phyloP scores from a whole-genome alignment of 2,888 invertebrate genomes.

The Orchesella flavescens region DNA sequence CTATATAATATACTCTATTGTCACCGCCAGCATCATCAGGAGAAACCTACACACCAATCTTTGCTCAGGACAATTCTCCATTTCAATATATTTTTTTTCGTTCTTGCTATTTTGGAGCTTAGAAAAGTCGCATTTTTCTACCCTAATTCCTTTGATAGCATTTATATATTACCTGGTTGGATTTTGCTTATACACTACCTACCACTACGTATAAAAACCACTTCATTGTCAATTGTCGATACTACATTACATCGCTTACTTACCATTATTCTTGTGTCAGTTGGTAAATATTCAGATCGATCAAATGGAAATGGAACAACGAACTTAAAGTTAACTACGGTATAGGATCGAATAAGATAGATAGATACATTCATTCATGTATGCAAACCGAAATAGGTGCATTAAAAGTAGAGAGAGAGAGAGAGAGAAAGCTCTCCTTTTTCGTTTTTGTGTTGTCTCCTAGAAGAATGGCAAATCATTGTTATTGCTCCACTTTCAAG shows the following conservation, averaged over 20 bases:
- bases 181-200: too few relatives aligned
- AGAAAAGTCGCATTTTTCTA: slow-evolving; percentile 22
- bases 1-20: neutral
- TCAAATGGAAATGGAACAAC: slow-evolving; percentile 24
- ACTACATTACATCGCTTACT: slow-evolving; percentile 2
- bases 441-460: neutral
- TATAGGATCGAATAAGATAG: neutral
- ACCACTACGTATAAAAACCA: neutral
- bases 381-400: neutral
- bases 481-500: too few relatives aligned
- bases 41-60: neutral
- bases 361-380: too few relatives aligned
- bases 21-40: neutral
- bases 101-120: neutral
- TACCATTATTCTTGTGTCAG: slow-evolving; percentile 17
- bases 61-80: neutral
- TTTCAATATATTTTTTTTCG: neutral
- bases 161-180: neutral
- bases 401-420: neutral
- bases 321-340: slow-evolving; percentile 22
- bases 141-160: slow-evolving; percentile 21
- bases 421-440: neutral
- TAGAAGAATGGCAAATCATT: neutral
- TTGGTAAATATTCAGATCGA: slow-evolving; percentile 17
- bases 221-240: neutral